These are phyloP conservation scores for Pseudochirops cupreus DNA, from an alignment of 2,797 vertebrate genomes.

Conservation along the genomic window DNA sequence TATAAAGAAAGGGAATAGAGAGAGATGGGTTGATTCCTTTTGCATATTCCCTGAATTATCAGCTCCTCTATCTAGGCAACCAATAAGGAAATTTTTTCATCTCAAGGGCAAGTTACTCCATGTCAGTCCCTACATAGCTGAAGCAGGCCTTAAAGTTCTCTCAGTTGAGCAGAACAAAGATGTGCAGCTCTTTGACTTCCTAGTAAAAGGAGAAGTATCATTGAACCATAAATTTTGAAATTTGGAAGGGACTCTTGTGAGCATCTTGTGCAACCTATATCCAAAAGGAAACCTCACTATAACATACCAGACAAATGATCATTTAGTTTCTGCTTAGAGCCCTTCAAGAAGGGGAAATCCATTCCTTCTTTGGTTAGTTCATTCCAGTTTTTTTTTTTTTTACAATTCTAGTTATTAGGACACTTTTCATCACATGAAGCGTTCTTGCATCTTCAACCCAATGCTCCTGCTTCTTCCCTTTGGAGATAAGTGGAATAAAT, in stretches of 20 bases:
- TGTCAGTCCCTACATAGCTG: background rate
- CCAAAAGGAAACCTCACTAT: background rate
- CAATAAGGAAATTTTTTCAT: background rate
- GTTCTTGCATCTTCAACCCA: background rate
- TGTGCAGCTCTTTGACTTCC: background rate
- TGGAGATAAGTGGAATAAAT: background rate
- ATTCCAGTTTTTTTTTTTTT: background rate
- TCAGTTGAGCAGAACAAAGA: background rate
- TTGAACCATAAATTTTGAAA: background rate
- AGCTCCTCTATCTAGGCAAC: background rate
- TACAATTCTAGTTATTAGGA: background rate
- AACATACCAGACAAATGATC: background rate
- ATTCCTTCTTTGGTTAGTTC: background rate
- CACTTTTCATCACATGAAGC: background rate
- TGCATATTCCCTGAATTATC: background rate
- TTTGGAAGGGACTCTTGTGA: background rate
- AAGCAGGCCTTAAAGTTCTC: background rate
- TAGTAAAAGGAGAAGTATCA: background rate
- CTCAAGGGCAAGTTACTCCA: background rate
- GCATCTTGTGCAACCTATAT: background rate
- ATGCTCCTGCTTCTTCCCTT: background rate
- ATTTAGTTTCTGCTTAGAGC: background rate
- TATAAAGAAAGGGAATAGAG: background rate
- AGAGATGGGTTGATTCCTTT: background rate
- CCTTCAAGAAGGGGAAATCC: background rate